Evolutionary conservation across 2,797 vertebrate species (phyloP).

Genomic region (Schizopygopsis malacanthus): DNA sequence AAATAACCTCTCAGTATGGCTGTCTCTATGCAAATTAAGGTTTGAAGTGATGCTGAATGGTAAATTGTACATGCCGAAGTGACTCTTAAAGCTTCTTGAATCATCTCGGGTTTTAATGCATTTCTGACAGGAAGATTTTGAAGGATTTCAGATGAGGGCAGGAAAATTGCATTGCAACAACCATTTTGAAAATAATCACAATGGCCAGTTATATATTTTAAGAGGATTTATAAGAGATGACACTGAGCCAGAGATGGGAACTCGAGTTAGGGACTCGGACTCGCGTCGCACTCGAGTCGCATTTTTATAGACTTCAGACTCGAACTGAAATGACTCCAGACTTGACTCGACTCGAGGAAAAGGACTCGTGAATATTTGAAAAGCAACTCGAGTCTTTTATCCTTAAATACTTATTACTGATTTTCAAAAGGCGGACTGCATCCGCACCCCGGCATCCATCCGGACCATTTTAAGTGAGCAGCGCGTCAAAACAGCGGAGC

Average conservation of each 20-base stretch:
- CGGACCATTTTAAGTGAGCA: too few species aligned
- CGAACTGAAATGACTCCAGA: too few species aligned
- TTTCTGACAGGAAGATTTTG: slow-evolving; percentile 38
- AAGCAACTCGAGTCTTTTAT: too few species aligned
- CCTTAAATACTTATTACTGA: too few species aligned
- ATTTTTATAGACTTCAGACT: too few species aligned
- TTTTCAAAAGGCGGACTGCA: too few species aligned
- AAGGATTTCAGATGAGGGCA: slow-evolving; percentile 32
- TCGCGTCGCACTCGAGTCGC: too few species aligned
- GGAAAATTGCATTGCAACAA: slow-evolving; percentile 21
- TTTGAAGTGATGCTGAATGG: slow-evolving; percentile 56
- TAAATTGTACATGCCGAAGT: slow-evolving; percentile 52
- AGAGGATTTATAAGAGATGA: not conserved
- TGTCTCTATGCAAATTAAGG: slow-evolving; percentile 47
- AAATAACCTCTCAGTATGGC: slow-evolving; percentile 5
- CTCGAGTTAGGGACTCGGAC: too few species aligned
- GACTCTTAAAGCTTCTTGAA: slow-evolving; percentile 49
- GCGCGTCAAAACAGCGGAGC: too few species aligned
- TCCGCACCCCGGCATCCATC: too few species aligned
- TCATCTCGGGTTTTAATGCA: slow-evolving; percentile 34
- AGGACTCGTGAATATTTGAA: too few species aligned
- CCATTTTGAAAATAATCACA: slow-evolving; percentile 26
- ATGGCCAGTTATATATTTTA: slow-evolving; percentile 47
- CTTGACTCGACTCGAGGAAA: too few species aligned
- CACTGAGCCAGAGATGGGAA: not conserved